phyloP scores from a whole-genome alignment of 2,113 vertebrate genomes.

The Ptilorrhoa leucosticta region DNA sequence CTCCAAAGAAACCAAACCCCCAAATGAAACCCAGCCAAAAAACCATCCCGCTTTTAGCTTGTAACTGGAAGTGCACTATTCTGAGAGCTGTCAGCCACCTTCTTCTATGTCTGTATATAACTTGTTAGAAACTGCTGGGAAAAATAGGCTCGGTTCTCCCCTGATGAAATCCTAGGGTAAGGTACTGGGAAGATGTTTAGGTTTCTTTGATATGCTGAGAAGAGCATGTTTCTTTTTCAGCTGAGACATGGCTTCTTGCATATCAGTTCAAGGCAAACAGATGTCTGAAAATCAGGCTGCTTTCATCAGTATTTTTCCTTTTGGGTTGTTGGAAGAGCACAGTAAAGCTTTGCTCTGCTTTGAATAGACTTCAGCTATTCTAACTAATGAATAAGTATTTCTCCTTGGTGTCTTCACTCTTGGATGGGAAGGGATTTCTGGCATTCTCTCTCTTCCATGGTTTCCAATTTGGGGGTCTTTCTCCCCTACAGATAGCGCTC shows the following conservation, averaged over 20 bases:
- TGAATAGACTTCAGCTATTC: background rate
- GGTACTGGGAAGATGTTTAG: background rate
- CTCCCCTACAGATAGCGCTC: background rate
- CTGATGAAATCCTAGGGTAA: background rate
- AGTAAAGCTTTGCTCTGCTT: background rate
- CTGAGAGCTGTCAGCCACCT: background rate
- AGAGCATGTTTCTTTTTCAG: background rate
- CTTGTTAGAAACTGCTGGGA: background rate
- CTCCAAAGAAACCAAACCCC: background rate
- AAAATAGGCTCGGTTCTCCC: background rate
- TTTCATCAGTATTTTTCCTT: background rate
- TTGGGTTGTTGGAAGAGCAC: background rate
- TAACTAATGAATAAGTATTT: background rate
- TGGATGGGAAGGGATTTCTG: background rate
- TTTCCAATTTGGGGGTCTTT: background rate
- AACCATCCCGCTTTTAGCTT: background rate
- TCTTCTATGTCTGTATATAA: background rate
- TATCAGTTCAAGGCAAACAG: constrained; percentile 13
- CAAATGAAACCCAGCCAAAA: background rate
- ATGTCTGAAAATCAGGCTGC: background rate
- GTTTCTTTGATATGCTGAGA: background rate
- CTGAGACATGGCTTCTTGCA: background rate
- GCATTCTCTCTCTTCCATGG: background rate
- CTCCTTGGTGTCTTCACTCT: background rate
- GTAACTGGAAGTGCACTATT: background rate